Conservation (phyloP, 2,888 invertebrate species). For the Euplexia lucipara region DNA sequence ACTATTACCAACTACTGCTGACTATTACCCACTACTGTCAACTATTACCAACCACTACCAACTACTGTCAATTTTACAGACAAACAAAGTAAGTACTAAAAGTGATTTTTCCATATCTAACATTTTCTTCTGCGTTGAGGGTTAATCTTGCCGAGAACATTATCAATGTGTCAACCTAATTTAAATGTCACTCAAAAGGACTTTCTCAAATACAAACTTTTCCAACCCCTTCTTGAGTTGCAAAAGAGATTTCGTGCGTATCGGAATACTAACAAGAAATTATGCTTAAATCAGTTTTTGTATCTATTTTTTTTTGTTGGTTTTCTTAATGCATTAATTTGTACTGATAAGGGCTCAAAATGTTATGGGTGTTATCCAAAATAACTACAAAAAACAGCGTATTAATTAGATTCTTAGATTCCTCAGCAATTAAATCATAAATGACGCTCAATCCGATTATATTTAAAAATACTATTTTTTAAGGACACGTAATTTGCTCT, state of each 20-base stretch:
- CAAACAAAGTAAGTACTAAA: slow-evolving; percentile 1
- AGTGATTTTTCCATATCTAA: not conserved
- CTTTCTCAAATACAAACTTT: slow-evolving; percentile 44
- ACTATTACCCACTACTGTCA: no score
- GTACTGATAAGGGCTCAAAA: no score
- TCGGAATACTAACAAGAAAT: slow-evolving; percentile 18
- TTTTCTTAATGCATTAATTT: not conserved
- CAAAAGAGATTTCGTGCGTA: slow-evolving; percentile 15
- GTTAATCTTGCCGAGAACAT: slow-evolving; percentile 1
- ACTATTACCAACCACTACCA: no score
- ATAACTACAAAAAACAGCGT: no score
- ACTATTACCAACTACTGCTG: no score
- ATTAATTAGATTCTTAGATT: no score
- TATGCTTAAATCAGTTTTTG: not conserved
- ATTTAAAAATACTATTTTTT: no score
- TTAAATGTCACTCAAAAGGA: slow-evolving; percentile 53
- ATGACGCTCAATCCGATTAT: no score
- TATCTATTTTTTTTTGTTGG: not conserved
- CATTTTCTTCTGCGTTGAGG: not conserved
- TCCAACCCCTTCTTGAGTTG: slow-evolving; percentile 31
- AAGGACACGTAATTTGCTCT: no score
- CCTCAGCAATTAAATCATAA: no score
- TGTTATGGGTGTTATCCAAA: no score
- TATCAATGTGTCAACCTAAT: slow-evolving; percentile 44
- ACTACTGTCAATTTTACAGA: no score